Percentiles rank a stretch among this genome's conserved stretches.
phyloP scores from a whole-genome alignment of 2,888 invertebrate species.

The Frankliniella fusca region DNA sequence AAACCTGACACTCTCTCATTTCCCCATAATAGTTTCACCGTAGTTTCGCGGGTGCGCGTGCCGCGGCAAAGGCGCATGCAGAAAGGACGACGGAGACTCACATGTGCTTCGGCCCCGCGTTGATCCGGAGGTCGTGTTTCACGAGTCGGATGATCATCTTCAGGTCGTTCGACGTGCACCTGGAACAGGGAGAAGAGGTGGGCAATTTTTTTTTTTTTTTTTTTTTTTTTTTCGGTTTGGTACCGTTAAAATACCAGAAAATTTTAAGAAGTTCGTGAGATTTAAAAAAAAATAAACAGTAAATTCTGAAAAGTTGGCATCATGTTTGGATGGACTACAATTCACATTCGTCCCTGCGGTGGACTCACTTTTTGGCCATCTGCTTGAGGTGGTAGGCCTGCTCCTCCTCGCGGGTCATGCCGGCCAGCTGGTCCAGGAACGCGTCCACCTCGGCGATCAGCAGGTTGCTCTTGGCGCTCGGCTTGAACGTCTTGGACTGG shows the following conservation, averaged over 20 bases:
- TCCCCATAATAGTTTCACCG: not conserved
- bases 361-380: slow-evolving; percentile 56
- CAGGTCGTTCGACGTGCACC: slow-evolving; percentile 77
- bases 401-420: slow-evolving; percentile 80
- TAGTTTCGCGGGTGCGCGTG: too few relatives aligned
- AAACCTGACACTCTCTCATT: not conserved
- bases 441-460: slow-evolving; percentile 72
- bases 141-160: slow-evolving; percentile 81
- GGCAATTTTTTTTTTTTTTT: too few relatives aligned
- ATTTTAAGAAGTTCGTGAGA: too few relatives aligned
- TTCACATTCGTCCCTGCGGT: slow-evolving; percentile 26
- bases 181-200: too few relatives aligned
- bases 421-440: slow-evolving; percentile 68
- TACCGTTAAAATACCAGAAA: too few relatives aligned
- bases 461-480: slow-evolving; percentile 63
- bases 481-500: slow-evolving; percentile 56
- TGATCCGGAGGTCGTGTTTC: slow-evolving; percentile 87
- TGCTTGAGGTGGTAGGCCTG: slow-evolving; percentile 71
- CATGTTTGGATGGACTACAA: slow-evolving; percentile 26
- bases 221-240: not conserved
- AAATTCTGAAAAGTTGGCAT: too few relatives aligned
- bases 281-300: too few relatives aligned
- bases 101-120: slow-evolving; percentile 88
- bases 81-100: slow-evolving; percentile 44
- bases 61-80: not conserved